Evolutionary conservation across 2,888 invertebrate species (phyloP).

Genomic region (Cephalotes varians): DNA sequence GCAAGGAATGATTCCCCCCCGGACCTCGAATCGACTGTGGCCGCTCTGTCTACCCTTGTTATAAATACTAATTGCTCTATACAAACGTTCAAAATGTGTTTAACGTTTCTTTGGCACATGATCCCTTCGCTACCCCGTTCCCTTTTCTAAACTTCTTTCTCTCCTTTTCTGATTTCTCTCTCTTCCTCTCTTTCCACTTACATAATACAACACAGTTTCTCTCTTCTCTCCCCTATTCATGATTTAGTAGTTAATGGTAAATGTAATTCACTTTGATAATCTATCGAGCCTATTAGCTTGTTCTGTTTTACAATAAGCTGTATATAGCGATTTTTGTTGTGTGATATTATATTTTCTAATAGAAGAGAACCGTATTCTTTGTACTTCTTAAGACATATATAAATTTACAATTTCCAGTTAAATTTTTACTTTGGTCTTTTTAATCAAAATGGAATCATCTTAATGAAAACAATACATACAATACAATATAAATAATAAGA

Average conservation of each 20-base stretch:
- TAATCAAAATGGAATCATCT: background rate
- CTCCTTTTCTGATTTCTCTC: conserved; percentile 21
- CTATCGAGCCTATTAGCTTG: conserved; percentile 25
- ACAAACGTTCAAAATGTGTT: conserved; percentile 81
- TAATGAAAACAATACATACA: background rate
- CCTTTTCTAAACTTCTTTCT: background rate
- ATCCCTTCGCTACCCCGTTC: conserved; percentile 45
- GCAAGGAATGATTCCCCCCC: conserved; percentile 59
- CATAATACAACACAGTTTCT: background rate
- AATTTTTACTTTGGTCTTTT: background rate
- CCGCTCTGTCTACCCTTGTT: conserved; percentile 75
- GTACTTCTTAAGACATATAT: background rate
- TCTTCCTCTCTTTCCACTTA: conserved; percentile 4
- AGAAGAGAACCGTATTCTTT: background rate
- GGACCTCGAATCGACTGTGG: conserved; percentile 63
- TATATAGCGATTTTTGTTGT: background rate
- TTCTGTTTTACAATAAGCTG: background rate
- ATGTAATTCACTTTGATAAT: conserved; percentile 34
- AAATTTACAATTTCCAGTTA: background rate
- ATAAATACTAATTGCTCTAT: conserved; percentile 84
- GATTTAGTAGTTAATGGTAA: background rate
- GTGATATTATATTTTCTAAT: background rate
- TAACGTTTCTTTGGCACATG: conserved; percentile 78
- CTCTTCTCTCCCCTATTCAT: background rate
- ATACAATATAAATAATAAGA: too few species aligned